These are phyloP conservation scores for Acridotheres tristis DNA, from an alignment of 2,797 vertebrate genomes.

Conservation along the genomic window DNA sequence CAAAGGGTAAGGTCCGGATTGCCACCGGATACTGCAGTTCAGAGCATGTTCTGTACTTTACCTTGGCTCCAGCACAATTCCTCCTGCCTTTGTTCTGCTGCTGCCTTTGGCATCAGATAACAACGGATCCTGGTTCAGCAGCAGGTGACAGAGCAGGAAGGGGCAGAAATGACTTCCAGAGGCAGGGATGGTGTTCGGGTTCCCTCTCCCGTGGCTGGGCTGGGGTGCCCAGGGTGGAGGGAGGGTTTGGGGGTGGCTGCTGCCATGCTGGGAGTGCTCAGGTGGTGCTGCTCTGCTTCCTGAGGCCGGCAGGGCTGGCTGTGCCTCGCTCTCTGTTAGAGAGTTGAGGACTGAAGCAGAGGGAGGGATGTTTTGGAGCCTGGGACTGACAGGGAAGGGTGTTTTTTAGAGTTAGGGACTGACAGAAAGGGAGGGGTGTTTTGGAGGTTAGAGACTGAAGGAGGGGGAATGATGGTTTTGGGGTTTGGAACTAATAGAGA, in stretches of 20 bases:
- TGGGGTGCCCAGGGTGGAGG: not conserved
- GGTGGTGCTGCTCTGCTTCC: no score
- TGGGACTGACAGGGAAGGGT: fast-evolving
- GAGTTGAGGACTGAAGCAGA: fast-evolving
- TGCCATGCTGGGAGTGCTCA: fast-evolving
- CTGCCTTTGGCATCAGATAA: constrained; percentile 17
- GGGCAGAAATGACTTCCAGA: not conserved
- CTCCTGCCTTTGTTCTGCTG: not conserved
- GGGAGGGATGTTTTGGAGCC: no score
- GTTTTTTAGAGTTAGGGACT: not conserved
- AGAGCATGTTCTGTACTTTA: not conserved
- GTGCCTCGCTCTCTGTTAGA: fast-evolving
- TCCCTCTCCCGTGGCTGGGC: fast-evolving
- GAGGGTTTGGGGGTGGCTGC: not conserved
- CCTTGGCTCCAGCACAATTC: not conserved
- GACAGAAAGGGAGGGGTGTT: not conserved
- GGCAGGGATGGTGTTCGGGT: not conserved
- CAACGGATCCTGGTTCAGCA: constrained; percentile 1
- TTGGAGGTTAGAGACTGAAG: not conserved
- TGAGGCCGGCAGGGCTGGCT: not conserved
- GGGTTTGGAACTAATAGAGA: no score
- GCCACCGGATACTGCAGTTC: not conserved
- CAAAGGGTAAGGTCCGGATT: constrained; percentile 29
- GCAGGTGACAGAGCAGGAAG: not conserved
- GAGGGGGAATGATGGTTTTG: no score